Conservation (phyloP, 1,140 invertebrate genomes). For the Temnothorax nylanderi region DNA sequence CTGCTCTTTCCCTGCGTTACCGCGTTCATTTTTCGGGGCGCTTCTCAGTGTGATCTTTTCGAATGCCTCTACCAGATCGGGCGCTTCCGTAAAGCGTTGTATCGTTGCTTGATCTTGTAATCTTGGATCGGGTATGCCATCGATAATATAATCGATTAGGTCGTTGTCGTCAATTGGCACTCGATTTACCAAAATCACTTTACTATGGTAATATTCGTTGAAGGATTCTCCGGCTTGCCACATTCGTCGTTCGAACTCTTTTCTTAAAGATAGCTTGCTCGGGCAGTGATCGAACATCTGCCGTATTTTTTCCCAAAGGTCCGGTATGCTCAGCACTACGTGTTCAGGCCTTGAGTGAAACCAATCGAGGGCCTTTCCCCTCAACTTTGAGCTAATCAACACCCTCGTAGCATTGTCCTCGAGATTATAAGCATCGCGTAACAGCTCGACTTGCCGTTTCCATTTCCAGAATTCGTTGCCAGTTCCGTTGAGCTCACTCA, state of each 20-base stretch:
- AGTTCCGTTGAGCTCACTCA: not conserved
- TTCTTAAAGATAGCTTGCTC: not conserved
- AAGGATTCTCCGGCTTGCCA: constrained; percentile 12
- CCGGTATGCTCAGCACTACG: not conserved
- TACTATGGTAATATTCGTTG: constrained; percentile 1
- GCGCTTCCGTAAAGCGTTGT: not conserved
- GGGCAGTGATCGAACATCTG: not conserved
- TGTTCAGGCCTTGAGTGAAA: constrained; percentile 15
- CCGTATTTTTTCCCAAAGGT: not conserved
- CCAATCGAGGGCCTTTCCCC: constrained; percentile 6
- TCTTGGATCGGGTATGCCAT: not conserved
- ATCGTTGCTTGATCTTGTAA: constrained; percentile 1
- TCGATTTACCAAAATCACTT: not conserved
- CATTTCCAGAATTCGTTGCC: not conserved
- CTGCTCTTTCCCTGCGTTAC: not conserved
- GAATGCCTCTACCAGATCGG: not conserved
- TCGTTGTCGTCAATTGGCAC: not conserved
- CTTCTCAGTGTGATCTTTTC: constrained; percentile 16
- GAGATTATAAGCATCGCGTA: not conserved
- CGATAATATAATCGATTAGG: constrained; percentile 8
- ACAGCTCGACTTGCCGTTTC: not conserved
- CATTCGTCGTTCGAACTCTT: not conserved
- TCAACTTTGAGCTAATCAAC: not conserved
- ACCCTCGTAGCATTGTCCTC: not conserved
- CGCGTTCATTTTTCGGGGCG: not conserved